Percentiles rank a stretch among this genome's conserved stretches.
Evolutionary conservation across 2,113 vertebrate species (phyloP).

Genomic region (Orientallactaga bullata): DNA sequence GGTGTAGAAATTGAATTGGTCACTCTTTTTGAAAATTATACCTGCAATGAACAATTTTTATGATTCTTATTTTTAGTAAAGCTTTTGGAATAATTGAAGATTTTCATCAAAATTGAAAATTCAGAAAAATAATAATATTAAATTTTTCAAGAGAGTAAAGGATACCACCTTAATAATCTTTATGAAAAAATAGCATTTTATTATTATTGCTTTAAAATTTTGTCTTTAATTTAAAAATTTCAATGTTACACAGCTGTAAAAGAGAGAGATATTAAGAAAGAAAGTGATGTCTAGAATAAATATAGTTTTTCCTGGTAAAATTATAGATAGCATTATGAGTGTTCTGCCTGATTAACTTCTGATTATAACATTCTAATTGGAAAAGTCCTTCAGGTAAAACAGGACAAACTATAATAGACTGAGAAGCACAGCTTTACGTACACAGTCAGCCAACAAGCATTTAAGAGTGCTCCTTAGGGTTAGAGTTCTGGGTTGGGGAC

Average conservation of each 20-base stretch:
- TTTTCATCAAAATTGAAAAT: slow-evolving; percentile 38
- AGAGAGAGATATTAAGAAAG: slow-evolving; percentile 56
- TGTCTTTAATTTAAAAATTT: slow-evolving; percentile 6
- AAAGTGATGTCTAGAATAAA: slow-evolving; percentile 72
- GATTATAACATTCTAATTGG: slow-evolving; percentile 80
- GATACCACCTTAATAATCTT: slow-evolving; percentile 27
- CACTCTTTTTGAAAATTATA: not conserved
- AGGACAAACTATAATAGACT: slow-evolving; percentile 62
- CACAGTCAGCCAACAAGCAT: not conserved
- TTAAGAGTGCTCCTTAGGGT: not conserved
- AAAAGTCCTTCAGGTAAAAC: slow-evolving; percentile 81
- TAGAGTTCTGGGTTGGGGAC: not conserved
- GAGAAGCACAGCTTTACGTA: slow-evolving; percentile 25
- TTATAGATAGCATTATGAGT: slow-evolving; percentile 74
- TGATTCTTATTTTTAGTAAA: slow-evolving; percentile 44
- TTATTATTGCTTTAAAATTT: slow-evolving; percentile 58
- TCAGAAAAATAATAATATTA: not conserved
- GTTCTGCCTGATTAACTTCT: slow-evolving; percentile 80
- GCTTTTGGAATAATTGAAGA: slow-evolving; percentile 22
- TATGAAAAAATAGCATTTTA: slow-evolving; percentile 56
- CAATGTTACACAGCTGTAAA: slow-evolving; percentile 37
- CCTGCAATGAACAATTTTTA: slow-evolving; percentile 53
- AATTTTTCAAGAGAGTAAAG: slow-evolving; percentile 22
- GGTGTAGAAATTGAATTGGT: not conserved
- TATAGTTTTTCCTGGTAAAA: slow-evolving; percentile 75